phyloP scores from a whole-genome alignment of 2,888 invertebrate species.

The Sinelater perroti region DNA sequence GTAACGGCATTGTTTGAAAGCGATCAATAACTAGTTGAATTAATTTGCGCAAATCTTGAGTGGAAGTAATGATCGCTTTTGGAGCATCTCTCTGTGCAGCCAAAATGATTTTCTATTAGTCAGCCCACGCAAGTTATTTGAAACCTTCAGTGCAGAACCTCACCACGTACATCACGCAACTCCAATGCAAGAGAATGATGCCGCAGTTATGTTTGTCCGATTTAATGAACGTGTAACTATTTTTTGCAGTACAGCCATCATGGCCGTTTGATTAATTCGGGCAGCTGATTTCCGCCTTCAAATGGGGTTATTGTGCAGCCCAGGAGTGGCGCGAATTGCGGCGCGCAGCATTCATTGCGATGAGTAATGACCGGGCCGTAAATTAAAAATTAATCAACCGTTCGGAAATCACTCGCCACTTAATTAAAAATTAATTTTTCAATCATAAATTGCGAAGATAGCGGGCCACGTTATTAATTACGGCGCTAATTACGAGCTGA shows the following conservation, averaged over 20 bases:
- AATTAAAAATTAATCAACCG: slow-evolving; percentile 26
- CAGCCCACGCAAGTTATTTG: too few species aligned
- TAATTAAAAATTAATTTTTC: slow-evolving; percentile 19
- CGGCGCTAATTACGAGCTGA: neutral
- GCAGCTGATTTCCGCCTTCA: slow-evolving; percentile 3
- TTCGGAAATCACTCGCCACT: slow-evolving; percentile 4
- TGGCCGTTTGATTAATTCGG: slow-evolving; percentile 1
- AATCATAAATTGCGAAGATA: slow-evolving; percentile 7
- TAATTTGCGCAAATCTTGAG: neutral
- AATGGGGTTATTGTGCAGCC: neutral
- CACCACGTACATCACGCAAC: too few species aligned
- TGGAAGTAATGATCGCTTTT: neutral
- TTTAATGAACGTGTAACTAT: too few species aligned
- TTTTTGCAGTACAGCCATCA: too few species aligned
- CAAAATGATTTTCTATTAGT: too few species aligned
- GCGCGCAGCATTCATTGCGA: slow-evolving; percentile 1
- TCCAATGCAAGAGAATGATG: too few species aligned
- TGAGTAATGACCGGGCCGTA: slow-evolving; percentile 13
- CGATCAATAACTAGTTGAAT: too few species aligned
- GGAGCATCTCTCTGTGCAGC: too few species aligned
- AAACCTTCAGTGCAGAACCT: too few species aligned
- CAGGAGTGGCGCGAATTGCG: neutral
- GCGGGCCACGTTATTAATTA: neutral
- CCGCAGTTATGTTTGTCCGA: too few species aligned
- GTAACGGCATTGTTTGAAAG: too few species aligned